Evolutionary conservation across 2,113 vertebrate species (phyloP), one percentile per base, ranked within the genome.

Genomic region (Alces alces): DNA sequence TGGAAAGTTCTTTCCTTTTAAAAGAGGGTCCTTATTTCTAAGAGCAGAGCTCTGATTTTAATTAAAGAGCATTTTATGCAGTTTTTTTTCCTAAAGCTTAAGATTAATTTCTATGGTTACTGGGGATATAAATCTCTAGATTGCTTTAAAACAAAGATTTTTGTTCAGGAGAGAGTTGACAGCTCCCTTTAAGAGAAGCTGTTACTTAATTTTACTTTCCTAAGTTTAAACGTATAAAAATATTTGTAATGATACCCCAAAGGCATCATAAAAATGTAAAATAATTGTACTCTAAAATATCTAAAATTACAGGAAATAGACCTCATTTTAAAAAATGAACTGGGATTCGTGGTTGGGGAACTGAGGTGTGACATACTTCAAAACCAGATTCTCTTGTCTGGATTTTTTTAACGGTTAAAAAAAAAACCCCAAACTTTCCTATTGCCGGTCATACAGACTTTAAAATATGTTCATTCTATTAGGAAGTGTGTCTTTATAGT

Each of bases 261-360:
- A 99, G 98, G 98, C 98, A 98, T 98, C 98, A 98, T 99, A 98
- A 99, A 98, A 98, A 98, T 98, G 96, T 98, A 98, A 98, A 99
- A 98, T 98, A 99, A 99, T 98, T 99, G 87, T 97, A 92, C 93
- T 97, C 97, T 97, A 97, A 98, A 99, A 98, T 99, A 98, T 97
- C 98, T 94, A 97, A 99, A 98, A 99, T 99, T 98, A 97, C 98
- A 98, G 98, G 98, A 98, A 99, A 98, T 97, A 87, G 95, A 95
- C 92, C 97, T 98, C 98, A 98, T 98, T 98, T 98, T 96, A 78
- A 98, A 98, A 98, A 99, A 98, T 95, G 97, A 96, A 86, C 98
- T 95, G 87, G 88, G 96, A 94, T 98, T 97, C 96, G 47, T 98
- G 82, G 92, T 94, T 97, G 90, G 97, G 95, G 95, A 86, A 88